Base-by-base conservation (phyloP, 2,888 invertebrate genomes). In the Nyleta sp. region DNA sequence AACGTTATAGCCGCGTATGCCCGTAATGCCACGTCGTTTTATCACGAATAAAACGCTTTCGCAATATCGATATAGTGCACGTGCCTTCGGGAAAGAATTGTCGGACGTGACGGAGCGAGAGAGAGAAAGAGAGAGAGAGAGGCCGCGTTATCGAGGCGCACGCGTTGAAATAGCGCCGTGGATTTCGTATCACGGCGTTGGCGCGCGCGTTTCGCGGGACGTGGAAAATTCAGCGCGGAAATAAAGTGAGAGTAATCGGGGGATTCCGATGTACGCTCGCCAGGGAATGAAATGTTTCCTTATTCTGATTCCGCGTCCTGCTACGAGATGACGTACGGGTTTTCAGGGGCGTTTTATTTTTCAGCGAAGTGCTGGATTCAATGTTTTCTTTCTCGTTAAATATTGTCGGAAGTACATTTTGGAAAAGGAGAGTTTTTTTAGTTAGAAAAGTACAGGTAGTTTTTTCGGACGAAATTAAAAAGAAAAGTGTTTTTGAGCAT, bases 61-160 rank as follows among this genome's bases (percentile, higher is more conserved):
- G 62, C 68, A 78, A 73, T 73, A 73, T 73, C 78, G 68, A 78
- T 77, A 67, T 59, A 62, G 53, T 57, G 67, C 77, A 77, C 72
- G 72, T 77, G 77, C 65, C 67, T 72, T 59, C 35, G 60, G 42
- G 15, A 52, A 59, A 67, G 71, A 71, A 77, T 71, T 42, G 65
- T 60, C 53, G 65, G 46, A 70, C 52, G 65, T 59, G 50, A 67
- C 38, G 24, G 73, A 31, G 65, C 28, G 52, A 62, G 28, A 7
- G 28, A 28, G 28, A 28, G 28, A 5, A 28, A 10, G 28, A 10
- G 28, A 10, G 8, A 7, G 55, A n/a, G 53, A 53, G 33, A 55
- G 74, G 42, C n/a, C 35, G 73, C 59, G 65, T 73, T 65, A 73
- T 65, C 65, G 46, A 48, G 55, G 64, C 57, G 55, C 59, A 28